phyloP scores from a whole-genome alignment of 2,888 invertebrate genomes.

The Calliopum simillimum region DNA sequence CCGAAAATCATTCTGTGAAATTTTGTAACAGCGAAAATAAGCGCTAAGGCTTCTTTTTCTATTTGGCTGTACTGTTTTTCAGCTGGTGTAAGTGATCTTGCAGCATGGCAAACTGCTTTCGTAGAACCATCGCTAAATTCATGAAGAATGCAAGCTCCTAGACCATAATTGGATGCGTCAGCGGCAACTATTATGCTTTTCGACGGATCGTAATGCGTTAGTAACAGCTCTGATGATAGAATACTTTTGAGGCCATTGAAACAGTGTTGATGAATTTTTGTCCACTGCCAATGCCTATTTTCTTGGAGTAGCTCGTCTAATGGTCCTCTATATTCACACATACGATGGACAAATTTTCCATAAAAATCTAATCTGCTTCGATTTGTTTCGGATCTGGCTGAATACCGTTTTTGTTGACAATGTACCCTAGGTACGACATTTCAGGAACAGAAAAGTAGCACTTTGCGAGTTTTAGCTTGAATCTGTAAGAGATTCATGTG shows the following conservation, averaged over 20 bases:
- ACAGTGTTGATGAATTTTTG: conserved; percentile 21
- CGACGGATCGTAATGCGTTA: conserved; percentile 45
- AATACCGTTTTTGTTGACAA: conserved; percentile 4
- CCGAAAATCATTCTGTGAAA: conserved; percentile 52
- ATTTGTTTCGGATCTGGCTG: conserved; percentile 20
- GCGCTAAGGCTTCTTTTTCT: conserved; percentile 56
- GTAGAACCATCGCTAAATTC: conserved; percentile 51
- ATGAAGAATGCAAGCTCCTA: conserved; percentile 44
- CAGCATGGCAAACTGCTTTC: conserved; percentile 54
- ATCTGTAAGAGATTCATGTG: too few species aligned
- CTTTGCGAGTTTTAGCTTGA: conserved; percentile 10
- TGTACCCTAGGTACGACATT: background rate
- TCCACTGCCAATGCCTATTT: conserved; percentile 38
- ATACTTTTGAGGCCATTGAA: conserved; percentile 41
- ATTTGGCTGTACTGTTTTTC: conserved; percentile 41
- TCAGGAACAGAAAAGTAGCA: background rate
- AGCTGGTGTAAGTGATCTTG: conserved; percentile 48
- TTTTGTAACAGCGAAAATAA: conserved; percentile 55
- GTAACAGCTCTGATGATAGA: conserved; percentile 37
- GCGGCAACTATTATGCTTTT: conserved; percentile 44
- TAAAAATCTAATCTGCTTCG: conserved; percentile 7
- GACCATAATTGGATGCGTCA: conserved; percentile 44
- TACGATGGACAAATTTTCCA: conserved; percentile 39
- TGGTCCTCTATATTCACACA: conserved; percentile 39
- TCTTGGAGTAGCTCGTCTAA: conserved; percentile 40